These are phyloP conservation scores for Heterodera filipjevi DNA, from an alignment of 2,888 invertebrate genomes.

Conservation along the genomic window DNA sequence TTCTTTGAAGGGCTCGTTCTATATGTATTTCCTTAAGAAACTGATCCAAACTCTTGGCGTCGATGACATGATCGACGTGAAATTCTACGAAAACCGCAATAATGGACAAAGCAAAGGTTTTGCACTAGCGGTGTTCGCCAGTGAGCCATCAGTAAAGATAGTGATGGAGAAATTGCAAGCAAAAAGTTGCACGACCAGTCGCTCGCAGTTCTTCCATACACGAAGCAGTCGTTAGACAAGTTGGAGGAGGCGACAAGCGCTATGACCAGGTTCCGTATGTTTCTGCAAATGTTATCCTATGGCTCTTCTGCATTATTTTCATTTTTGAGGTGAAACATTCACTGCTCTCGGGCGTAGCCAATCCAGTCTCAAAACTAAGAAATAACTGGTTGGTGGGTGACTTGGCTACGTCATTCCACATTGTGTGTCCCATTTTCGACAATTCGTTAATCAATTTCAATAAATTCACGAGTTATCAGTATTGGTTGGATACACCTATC, in stretches of 20 bases:
- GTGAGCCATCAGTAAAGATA: constrained; percentile 79
- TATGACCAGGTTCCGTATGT: constrained; percentile 32
- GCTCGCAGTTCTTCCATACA: constrained; percentile 91
- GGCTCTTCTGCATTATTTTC: neutral
- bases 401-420: too few species aligned
- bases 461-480: too few species aligned
- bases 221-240: constrained; percentile 78
- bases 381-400: too few species aligned
- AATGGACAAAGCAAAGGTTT: constrained; percentile 73
- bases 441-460: too few species aligned
- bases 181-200: constrained; percentile 88
- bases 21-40: constrained; percentile 68
- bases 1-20: too few species aligned
- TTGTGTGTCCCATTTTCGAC: too few species aligned
- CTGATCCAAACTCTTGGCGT: constrained; percentile 86
- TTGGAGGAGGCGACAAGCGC: constrained; percentile 55
- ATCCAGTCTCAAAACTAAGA: too few species aligned
- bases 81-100: constrained; percentile 98
- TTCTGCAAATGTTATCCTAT: constrained; percentile 4
- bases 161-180: constrained; percentile 88
- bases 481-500: too few species aligned
- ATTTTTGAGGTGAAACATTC: neutral
- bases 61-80: constrained; percentile 91
- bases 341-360: constrained; percentile 1
- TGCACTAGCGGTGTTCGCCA: constrained; percentile 90